Evolutionary conservation across 2,113 vertebrate species (phyloP), one percentile per base, ranked within the genome.

Genomic region (Haemorhous mexicanus): DNA sequence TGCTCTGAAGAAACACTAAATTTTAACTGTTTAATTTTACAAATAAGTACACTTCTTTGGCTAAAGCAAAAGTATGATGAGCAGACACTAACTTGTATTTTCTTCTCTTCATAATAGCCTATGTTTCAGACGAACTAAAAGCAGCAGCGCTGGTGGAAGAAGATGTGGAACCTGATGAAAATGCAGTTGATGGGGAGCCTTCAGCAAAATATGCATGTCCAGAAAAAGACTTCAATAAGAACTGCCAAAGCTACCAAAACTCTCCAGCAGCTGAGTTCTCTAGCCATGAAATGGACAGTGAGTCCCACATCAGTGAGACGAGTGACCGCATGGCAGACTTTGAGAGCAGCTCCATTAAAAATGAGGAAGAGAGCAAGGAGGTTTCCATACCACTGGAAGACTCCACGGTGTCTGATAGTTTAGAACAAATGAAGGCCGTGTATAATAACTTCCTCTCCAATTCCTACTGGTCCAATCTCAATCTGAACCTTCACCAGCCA

Each of bases 351-450:
- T 99, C 99, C 19, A 94, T 99, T 75, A 99, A 99, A 98, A 99
- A 99, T 0, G 99, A 99, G 93, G 99, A 99, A 67, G 99, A 99
- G 63, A 96, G 95, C 94, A 99, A 99, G 97, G 99, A 99, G 93
- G 96, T 98, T 44, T 94, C 98, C 1, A 98, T 96, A 32, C 96
- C 98, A 3, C 97, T 97, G 63, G 99, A 99, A 43, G 99, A 99
- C 91, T 97, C 98, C 0, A 93, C 97, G 3, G 97, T 97, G 18
- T 98, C 99, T 3, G 99, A 99, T 91, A 99, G 99, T 80, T 97
- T 99, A 93, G 99, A 99, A 92, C 99, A 99, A 98, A 99, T 99
- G 99, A 99, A 99, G 98, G 99, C 99, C 0, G 99, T 99, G 78
- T 99, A 99, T 97, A 99, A 99, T 78, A 99, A 99, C 96, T 99